Evolutionary conservation across 1,140 invertebrate genomes (phyloP), one percentile per base, ranked within the genome.

Genomic region (Trigoniulus corallinus): DNA sequence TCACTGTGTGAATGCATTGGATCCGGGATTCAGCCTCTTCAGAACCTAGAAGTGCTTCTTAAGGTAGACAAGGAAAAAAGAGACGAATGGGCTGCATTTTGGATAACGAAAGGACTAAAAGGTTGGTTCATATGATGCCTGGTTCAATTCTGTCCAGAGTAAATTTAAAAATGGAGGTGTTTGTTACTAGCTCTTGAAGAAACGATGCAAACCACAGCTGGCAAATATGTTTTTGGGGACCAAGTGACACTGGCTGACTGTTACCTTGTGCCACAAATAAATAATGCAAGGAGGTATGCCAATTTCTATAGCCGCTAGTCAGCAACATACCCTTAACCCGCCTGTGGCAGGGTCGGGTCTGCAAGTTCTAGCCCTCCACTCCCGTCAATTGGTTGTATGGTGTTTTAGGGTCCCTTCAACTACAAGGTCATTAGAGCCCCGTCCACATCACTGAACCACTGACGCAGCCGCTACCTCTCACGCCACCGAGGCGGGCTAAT

Each of bases 161-260:
- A 34, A 34, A 34, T 34, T 7, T 34, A 7, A 34, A 34, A 34
- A 34, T 34, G 7, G 15, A 7, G 29, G 37, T 50, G n/a, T 29
- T 60, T 26, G 56, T 61, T 71, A 62, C 40, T 74, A 72, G 88
- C 85, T 37, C 77, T 96, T 2, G 94, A 98, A 70, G 83, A 84
- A 64, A 67, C 92, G 10, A 64, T 98, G 7, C 77, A 79, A 4
- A 72, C 80, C 13, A 84, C 78, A 49, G 80, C 86, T 44, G 93
- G 92, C 15, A 89, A 92, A 64, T 98, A 92, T 62, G 91, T 88
- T 64, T 82, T 95, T 1, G 93, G 92, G 1, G 87, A 98, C 69
- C 77, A 86, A 56, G 79, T 97, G 27, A 89, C 91, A 0, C 68
- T 97, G 60, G 92, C 93, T 24, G 94, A 98, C 67, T 88, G 89